These are phyloP conservation scores for Scolopax rusticola DNA, from an alignment of 2,797 vertebrate genomes.

Conservation along the genomic window DNA sequence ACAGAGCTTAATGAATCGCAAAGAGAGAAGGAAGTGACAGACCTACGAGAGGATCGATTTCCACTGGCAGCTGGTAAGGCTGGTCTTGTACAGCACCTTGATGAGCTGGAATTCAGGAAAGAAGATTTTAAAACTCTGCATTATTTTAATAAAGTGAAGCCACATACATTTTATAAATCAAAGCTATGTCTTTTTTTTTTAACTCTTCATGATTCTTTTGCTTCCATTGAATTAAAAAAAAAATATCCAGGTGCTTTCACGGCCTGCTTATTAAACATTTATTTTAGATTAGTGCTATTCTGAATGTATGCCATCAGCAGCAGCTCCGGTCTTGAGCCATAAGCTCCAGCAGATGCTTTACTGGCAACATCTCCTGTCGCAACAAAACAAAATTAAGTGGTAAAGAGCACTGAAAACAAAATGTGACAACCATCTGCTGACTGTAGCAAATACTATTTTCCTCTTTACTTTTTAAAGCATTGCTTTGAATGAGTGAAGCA, in stretches of 20 bases:
- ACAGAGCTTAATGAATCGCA: slow-evolving; percentile 88
- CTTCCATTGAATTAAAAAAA: not conserved
- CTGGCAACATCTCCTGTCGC: slow-evolving; percentile 80
- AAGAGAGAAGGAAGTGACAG: slow-evolving; percentile 87
- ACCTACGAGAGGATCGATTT: slow-evolving; percentile 99
- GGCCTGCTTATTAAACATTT: slow-evolving; percentile 82
- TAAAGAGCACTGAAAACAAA: slow-evolving; percentile 84
- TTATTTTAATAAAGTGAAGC: slow-evolving; percentile 60
- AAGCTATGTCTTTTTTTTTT: not conserved
- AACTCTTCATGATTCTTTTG: slow-evolving; percentile 18
- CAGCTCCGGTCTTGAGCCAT: slow-evolving; percentile 79
- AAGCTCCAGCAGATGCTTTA: slow-evolving; percentile 86
- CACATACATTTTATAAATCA: slow-evolving; percentile 57
- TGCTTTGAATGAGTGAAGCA: slow-evolving; percentile 74
- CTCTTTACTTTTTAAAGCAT: slow-evolving; percentile 74
- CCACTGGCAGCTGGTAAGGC: slow-evolving; percentile 99
- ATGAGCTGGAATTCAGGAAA: slow-evolving; percentile 91
- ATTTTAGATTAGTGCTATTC: slow-evolving; percentile 81
- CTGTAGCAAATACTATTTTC: slow-evolving; percentile 79
- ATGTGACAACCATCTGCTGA: slow-evolving; percentile 87
- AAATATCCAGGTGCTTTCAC: slow-evolving; percentile 67
- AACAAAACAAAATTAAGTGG: slow-evolving; percentile 86
- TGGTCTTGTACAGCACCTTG: slow-evolving; percentile 95
- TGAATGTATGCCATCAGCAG: slow-evolving; percentile 78
- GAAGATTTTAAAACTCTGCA: slow-evolving; percentile 71